A percentile compares a stretch with the other conserved stretches of the same genome.
Evolutionary conservation across 2,797 vertebrate species (phyloP).

Genomic region (Dendrocincla tyrannina): DNA sequence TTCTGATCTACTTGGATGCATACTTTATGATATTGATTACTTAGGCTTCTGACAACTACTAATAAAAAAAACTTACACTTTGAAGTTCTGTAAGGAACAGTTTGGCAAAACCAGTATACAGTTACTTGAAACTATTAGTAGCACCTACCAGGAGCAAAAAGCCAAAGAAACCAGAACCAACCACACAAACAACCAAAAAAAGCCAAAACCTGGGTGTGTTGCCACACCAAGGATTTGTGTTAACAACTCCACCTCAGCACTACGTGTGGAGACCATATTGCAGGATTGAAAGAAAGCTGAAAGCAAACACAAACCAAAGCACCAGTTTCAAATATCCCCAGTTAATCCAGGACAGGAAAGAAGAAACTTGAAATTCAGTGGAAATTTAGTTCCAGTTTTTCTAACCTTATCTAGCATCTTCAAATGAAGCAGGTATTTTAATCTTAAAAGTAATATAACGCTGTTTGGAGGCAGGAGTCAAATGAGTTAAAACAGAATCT

Average conservation of each 20-base stretch:
- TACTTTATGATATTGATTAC: fast-evolving
- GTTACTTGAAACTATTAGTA: neutral
- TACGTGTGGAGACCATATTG: fast-evolving
- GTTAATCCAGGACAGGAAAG: neutral
- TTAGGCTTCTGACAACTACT: neutral
- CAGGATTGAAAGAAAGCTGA: neutral
- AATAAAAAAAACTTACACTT: neutral
- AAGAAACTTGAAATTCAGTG: neutral
- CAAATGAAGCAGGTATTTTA: neutral
- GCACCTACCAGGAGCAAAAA: neutral
- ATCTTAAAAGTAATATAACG: neutral
- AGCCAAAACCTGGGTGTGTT: neutral
- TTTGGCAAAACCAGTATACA: neutral
- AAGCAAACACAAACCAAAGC: neutral
- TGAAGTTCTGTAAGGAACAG: neutral
- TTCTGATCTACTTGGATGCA: neutral
- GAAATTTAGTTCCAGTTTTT: neutral
- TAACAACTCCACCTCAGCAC: neutral
- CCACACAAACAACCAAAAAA: no score
- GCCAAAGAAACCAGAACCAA: neutral
- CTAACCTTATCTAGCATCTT: neutral
- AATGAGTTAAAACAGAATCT: neutral
- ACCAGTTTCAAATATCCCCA: neutral
- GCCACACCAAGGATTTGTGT: neutral
- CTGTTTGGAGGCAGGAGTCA: neutral